Evolutionary conservation across 2,797 vertebrate genomes (phyloP).

Genomic region (Gallinago nigripennis): DNA sequence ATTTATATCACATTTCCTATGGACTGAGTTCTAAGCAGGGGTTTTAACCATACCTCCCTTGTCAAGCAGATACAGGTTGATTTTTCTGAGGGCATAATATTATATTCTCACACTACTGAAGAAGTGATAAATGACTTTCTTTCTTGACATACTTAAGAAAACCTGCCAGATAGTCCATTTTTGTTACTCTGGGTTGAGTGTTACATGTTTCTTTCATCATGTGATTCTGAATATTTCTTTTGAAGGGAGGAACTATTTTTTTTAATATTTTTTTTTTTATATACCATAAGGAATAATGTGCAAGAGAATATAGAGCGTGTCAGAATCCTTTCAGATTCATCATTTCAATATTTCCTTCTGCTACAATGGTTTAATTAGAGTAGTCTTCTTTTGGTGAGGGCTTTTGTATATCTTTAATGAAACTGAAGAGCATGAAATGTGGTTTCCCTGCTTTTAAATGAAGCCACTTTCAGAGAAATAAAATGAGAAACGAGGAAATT

Average conservation of each 20-base stretch:
- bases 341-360: conserved; percentile 76
- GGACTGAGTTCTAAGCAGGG: not conserved
- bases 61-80: not conserved
- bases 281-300: conserved; percentile 34
- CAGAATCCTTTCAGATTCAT: conserved; percentile 69
- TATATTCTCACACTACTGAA: not conserved
- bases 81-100: not conserved
- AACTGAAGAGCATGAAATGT: conserved; percentile 83
- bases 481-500: conserved; percentile 80
- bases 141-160: not conserved
- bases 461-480: conserved; percentile 79
- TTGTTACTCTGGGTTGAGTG: not conserved
- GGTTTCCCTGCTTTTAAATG: conserved; percentile 80
- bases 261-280: not conserved
- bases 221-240: conserved; percentile 30
- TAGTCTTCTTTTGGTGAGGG: conserved; percentile 69
- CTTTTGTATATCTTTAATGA: conserved; percentile 81
- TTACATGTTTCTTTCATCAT: conserved; percentile 6
- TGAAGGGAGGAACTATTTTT: not conserved
- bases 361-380: conserved; percentile 78
- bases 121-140: not conserved
- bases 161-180: not conserved
- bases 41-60: not conserved
- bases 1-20: not conserved
- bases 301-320: conserved; percentile 20